These are phyloP conservation scores for Macrostomum cliftonense DNA, from an alignment of 2,888 invertebrate genomes.

Conservation along the genomic window DNA sequence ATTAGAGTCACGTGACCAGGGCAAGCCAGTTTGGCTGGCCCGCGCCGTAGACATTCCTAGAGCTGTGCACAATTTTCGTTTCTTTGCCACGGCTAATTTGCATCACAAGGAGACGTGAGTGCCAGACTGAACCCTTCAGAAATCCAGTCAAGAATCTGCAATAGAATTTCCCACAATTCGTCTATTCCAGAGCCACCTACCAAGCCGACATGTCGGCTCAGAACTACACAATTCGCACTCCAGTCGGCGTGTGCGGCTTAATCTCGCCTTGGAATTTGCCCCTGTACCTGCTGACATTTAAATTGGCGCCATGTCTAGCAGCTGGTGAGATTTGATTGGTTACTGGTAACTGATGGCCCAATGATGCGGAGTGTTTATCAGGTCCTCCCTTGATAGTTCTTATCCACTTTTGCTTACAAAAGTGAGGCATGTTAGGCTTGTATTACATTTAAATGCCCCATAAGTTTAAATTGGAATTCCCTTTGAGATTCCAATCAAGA, in stretches of 20 bases:
- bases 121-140: conserved; percentile 11
- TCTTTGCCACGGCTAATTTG: conserved; percentile 39
- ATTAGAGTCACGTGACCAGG: conserved; percentile 43
- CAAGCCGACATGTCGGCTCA: conserved; percentile 23
- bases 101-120: conserved; percentile 36
- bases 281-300: conserved; percentile 43
- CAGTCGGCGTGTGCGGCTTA: conserved; percentile 43
- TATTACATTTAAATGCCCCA: too few species aligned
- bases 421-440: too few species aligned
- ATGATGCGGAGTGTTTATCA: too few species aligned
- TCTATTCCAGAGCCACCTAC: conserved; percentile 24
- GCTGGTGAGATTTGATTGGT: too few species aligned
- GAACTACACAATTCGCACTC: conserved; percentile 40
- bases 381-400: too few species aligned
- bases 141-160: too few species aligned
- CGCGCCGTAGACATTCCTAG: conserved; percentile 42
- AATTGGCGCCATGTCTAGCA: conserved; percentile 30
- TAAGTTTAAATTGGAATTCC: too few species aligned
- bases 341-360: too few species aligned
- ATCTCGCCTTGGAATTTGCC: conserved; percentile 46
- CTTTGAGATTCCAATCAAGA: too few species aligned
- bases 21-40: conserved; percentile 42
- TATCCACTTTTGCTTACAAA: too few species aligned
- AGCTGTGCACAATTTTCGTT: conserved; percentile 41
- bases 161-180: too few species aligned